Base-by-base conservation (phyloP, 2,113 vertebrate species). In the Regulus satrapa region DNA sequence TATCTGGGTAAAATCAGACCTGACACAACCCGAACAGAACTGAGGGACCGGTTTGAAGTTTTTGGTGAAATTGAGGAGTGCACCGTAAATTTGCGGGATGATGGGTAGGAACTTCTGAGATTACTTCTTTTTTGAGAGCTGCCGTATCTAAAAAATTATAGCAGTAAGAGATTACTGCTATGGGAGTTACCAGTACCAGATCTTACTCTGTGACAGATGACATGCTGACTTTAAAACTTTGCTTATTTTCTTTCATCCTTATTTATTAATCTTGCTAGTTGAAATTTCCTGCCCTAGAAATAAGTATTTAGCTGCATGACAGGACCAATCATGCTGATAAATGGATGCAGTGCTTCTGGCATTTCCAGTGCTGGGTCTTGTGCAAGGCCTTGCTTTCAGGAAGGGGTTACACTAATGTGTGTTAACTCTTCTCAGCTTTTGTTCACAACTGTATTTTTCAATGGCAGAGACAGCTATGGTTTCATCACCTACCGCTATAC, bases 401-500 rank as follows among this genome's bases (percentile, higher is more conserved):
- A 97, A 91, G 58, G 92, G 89, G 91, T 97, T 96, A 92, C 61
- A 24, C 90, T 76, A 64, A 63, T 67, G 31, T 86, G 83, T 69
- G 25, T 89, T 96, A 96, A 95, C 76, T 59, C 62, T 79, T 51
- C 58, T 58, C 83, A 71, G 77, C 38, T 48, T 87, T 73, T 66
- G 58, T 75, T 95, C 68, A 89, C 68, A 78, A 85, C 85, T 93
- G 54, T 98, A 49, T 98, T 91, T 98, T 97, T 94, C 91, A 74
- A 62, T 94, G 98, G 81, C 98, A 99, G 99, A 98, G 99, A 99
- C 98, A 99, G 98, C 98, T 99, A 99, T 96, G 99, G 99, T 98
- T 99, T 99, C 98, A 99, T 99, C 98, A 99, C 99, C 96, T 99
- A 99, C 98, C 99, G 99, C 98, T 99, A 99, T 89, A 99, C 99